These are phyloP conservation scores for Myotis yumanensis DNA, from an alignment of 2,113 vertebrate species.

Conservation along the genomic window DNA sequence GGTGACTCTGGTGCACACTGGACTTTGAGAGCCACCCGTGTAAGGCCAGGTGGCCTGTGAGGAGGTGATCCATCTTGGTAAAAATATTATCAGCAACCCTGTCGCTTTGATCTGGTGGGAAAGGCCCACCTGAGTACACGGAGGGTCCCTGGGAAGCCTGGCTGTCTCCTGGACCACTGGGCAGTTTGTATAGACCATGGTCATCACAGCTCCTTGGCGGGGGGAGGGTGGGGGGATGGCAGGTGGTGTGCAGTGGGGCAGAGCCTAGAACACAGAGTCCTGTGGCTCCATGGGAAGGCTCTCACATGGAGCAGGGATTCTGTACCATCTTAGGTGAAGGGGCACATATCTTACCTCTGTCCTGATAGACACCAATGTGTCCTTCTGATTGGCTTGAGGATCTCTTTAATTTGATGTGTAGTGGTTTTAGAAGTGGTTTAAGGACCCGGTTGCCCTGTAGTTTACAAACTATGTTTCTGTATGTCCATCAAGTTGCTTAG, in stretches of 20 bases:
- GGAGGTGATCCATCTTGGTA: not conserved
- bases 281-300: not conserved
- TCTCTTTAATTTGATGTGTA: not conserved
- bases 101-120: not conserved
- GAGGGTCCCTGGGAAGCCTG: not conserved
- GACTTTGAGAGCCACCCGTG: not conserved
- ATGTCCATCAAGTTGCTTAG: not conserved
- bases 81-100: not conserved
- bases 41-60: not conserved
- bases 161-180: not conserved
- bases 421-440: not conserved
- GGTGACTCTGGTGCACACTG: not conserved
- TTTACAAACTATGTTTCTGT: not conserved
- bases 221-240: too few species aligned
- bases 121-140: not conserved
- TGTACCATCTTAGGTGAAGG: not conserved
- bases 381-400: not conserved
- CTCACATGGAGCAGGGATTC: not conserved
- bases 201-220: not conserved
- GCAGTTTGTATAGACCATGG: not conserved
- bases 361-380: not conserved
- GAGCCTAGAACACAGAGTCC: not conserved
- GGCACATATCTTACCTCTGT: too few species aligned
- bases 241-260: too few species aligned
- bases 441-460: not conserved